Evolutionary conservation across 2,888 invertebrate genomes (phyloP).

Genomic region (Epinotia bilunana): DNA sequence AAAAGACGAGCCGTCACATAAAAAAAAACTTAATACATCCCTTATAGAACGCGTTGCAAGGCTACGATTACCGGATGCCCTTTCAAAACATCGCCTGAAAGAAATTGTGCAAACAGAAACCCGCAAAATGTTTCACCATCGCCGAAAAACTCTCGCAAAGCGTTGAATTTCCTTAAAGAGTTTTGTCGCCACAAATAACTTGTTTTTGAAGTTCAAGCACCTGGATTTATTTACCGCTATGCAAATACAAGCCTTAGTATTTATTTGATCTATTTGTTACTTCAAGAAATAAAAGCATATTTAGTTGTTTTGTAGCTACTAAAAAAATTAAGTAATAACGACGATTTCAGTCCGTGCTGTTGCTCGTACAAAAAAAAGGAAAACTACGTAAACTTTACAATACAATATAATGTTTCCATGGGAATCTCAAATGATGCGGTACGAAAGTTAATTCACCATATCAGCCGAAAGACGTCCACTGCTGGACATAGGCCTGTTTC

Average conservation of each 20-base stretch:
- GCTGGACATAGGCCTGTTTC: too few species aligned
- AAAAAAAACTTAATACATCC: too few species aligned
- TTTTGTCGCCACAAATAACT: slow-evolving; percentile 40
- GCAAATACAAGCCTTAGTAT: slow-evolving; percentile 10
- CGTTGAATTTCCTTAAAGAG: slow-evolving; percentile 41
- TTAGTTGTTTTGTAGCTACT: background rate
- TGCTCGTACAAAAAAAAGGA: background rate
- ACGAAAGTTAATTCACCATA: too few species aligned
- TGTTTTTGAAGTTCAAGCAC: slow-evolving; percentile 34
- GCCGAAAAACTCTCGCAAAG: slow-evolving; percentile 28
- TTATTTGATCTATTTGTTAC: slow-evolving; percentile 11
- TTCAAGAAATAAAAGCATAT: background rate
- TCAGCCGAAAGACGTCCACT: too few species aligned
- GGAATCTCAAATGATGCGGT: background rate
- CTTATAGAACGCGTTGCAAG: background rate
- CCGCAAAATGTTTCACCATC: slow-evolving; percentile 36
- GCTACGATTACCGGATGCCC: background rate
- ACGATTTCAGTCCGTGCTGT: background rate
- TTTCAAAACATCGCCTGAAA: slow-evolving; percentile 14
- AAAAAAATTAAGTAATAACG: background rate
- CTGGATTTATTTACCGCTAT: slow-evolving; percentile 29
- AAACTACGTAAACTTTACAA: background rate
- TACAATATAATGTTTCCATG: background rate
- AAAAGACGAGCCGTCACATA: background rate
- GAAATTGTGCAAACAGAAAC: slow-evolving; percentile 36